Evolutionary conservation across 2,797 vertebrate genomes (phyloP), one percentile per base, ranked within the genome.

Genomic region (Molossus alvarezi): DNA sequence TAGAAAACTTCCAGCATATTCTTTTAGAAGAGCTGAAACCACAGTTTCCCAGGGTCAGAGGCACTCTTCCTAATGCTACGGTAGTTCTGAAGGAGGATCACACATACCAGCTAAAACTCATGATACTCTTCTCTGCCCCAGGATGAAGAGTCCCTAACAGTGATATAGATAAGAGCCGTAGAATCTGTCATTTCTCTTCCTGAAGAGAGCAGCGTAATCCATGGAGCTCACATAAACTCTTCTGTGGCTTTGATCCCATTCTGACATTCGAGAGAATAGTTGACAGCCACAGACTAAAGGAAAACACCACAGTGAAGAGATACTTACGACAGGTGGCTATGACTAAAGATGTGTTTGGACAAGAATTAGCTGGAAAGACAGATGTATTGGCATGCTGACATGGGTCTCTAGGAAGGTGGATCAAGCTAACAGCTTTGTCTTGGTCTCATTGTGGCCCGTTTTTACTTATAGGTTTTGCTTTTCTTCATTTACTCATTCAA

Each of bases 331-430:
- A 94, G 73, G 62, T 90, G 94, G 18, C 88, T 94, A 88, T 92
- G 27, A 95, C 58, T 82, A 92, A 85, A 96, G 82, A 92, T 67
- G 86, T 93, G 23, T 27, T 92, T 72, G 88, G 92, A 60, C 69
- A 97, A 91, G 88, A 97, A 95, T 97, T 95, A 95, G n/a, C 71
- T 92, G 55, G 23, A 85, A 95, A 97, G 77, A 94, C 33, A 97
- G 77, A 94, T 29, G 25, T 33, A 88, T 10, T 82, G 87, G 41
- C 45, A 17, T 14, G 20, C 20, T 82, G 81, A 81, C n/a, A 33
- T 64, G 53, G n/a, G 72, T 95, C 82, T 96, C 88, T 96, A 92
- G 94, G 15, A 82, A 53, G 15, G 51, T 33, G 65, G 85, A 96
- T 96, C 79, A 95, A 96, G 55, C 37, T 90, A 90, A 90, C 48